Base-by-base conservation (phyloP, 2,888 invertebrate species). In the Hypomecis atomaria region DNA sequence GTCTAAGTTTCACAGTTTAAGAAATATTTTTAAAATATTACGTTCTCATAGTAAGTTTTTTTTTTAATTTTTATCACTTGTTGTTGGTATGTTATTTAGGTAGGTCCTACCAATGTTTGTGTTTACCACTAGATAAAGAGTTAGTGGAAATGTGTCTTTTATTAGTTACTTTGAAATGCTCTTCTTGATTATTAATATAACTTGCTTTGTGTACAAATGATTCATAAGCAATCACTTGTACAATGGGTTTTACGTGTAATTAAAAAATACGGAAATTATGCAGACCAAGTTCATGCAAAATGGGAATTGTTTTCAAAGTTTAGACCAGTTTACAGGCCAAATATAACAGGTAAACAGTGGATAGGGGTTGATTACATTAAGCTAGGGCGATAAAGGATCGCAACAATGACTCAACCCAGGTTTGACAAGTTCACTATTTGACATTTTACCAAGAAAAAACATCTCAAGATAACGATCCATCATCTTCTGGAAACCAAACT, bases 391-490 rank as follows among this genome's bases (percentile, higher is more conserved):
- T 81, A 83, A 78, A 82, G 81, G 79, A 82, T 85, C 79, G 86
- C 77, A 87, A 86, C 86, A 90, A 89, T 93, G 93, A 93, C 90
- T 93, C 92, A 93, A 93, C 90, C 90, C 79, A 82, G 87, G 82
- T 86, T 90, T 93, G 93, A 93, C 93, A 93, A 90, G 87, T 88
- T 86, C 88, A 90, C 78, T 81, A 79, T 90, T 92, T 92, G 92
- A 90, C 92, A 90, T 89, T 90, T 90, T 90, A 83, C 76, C 68
- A 77, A 80, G 84, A 87, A 90, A 89, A 89, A 91, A 90, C 89
- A 90, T 85, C n/a, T n/a, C n/a, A n/a, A n/a, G n/a, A n/a, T n/a
- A n/a, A n/a, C n/a, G n/a, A n/a, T n/a, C 78, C 77, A 78, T 76
- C 77, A 75, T 78, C 81, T 78, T 83, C 80, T 82, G 78, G 77